phyloP scores from a whole-genome alignment of 2,797 vertebrate species.

The Eurystomus glaucurus region DNA sequence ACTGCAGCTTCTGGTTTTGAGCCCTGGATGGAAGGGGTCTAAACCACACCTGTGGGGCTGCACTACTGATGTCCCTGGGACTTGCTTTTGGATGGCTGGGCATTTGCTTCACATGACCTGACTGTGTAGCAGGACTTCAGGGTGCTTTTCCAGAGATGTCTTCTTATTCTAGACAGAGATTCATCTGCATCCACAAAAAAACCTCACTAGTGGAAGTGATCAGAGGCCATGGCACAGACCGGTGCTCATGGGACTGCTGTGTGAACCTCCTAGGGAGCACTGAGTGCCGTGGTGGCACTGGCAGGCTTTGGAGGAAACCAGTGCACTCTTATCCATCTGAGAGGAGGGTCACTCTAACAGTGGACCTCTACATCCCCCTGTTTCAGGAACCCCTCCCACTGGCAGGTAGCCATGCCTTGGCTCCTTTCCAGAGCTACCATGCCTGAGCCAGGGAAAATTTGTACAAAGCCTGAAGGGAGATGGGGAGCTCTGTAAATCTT shows the following conservation, averaged over 20 bases:
- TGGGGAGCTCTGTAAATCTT: slow-evolving; percentile 34
- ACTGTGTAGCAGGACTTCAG: background rate
- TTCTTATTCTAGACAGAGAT: background rate
- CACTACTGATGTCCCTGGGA: background rate
- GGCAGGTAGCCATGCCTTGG: background rate
- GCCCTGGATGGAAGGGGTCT: background rate
- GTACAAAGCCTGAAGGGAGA: background rate
- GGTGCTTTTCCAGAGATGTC: background rate
- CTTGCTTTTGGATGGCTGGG: background rate
- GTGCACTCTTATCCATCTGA: background rate
- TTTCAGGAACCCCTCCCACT: background rate
- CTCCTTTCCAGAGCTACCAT: background rate
- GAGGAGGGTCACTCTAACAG: background rate
- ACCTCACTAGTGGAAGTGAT: background rate
- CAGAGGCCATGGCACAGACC: background rate
- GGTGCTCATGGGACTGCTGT: background rate
- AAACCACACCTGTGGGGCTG: background rate
- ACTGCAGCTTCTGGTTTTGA: background rate
- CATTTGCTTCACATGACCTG: background rate
- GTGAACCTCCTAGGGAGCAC: background rate
- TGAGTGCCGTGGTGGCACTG: background rate
- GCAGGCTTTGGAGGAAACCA: background rate
- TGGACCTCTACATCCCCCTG: background rate
- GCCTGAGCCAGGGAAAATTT: background rate
- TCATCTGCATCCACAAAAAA: background rate